Conservation (phyloP, 23 tunicate genomes). For the Halocynthia aurantium region DNA sequence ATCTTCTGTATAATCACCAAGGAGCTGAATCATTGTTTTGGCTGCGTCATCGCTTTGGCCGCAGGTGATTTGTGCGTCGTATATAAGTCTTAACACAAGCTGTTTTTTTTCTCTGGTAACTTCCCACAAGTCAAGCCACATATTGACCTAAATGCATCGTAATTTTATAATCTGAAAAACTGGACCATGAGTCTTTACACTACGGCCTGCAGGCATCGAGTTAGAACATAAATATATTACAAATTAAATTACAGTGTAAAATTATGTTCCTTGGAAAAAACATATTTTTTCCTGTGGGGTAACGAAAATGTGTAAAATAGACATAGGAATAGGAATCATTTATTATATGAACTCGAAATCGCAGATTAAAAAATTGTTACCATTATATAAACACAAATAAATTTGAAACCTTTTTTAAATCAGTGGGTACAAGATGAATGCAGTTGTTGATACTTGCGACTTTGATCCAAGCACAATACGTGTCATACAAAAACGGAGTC, state of each 20-base stretch:
- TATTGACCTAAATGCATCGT: slow-evolving; percentile 18
- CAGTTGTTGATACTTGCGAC: slow-evolving; percentile 36
- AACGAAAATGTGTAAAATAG: no score
- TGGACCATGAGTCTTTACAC: no score
- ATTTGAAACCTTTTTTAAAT: slow-evolving; percentile 53
- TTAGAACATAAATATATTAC: no score
- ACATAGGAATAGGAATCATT: no score
- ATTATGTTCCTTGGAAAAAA: no score
- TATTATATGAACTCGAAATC: no score
- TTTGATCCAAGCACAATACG: slow-evolving; percentile 83
- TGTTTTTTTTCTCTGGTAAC: slow-evolving; percentile 40
- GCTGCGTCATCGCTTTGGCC: slow-evolving; percentile 60
- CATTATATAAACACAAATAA: no score
- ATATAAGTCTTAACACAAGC: slow-evolving; percentile 40
- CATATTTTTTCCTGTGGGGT: no score
- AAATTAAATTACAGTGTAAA: no score
- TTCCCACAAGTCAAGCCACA: slow-evolving; percentile 66
- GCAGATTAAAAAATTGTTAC: no score
- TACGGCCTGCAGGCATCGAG: no score
- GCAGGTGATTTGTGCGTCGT: slow-evolving; percentile 53
- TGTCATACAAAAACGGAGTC: slow-evolving; percentile 63
- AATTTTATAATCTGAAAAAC: no score
- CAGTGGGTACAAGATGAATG: slow-evolving; percentile 54
- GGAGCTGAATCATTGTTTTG: slow-evolving; percentile 46
- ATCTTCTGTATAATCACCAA: slow-evolving; percentile 61